phyloP scores from a whole-genome alignment of 2,888 invertebrate species.

The Plagodis pulveraria region DNA sequence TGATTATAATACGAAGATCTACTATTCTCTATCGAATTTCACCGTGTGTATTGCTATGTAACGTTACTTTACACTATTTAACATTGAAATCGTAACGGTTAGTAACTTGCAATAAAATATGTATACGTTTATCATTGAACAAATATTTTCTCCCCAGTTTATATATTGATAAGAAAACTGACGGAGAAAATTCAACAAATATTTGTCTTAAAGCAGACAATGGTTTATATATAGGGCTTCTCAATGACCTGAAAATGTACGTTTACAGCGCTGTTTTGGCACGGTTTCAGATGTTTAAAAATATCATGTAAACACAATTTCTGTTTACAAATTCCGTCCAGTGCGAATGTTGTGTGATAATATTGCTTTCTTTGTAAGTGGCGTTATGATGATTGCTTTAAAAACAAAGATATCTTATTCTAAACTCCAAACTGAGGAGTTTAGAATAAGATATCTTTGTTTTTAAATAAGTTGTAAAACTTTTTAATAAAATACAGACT shows the following conservation, averaged over 20 bases:
- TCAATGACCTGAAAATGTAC: conserved; percentile 42
- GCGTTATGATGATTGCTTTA: conserved; percentile 7
- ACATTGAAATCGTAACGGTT: conserved; percentile 5
- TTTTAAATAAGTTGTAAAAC: background rate
- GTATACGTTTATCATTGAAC: conserved; percentile 9
- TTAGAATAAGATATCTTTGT: background rate
- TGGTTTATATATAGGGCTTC: conserved; percentile 35
- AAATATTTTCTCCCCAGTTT: conserved; percentile 20
- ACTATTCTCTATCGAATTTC: no score
- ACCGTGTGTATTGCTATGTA: no score
- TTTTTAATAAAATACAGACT: no score
- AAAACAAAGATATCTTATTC: no score
- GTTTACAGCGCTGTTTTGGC: conserved; percentile 38
- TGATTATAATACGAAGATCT: no score
- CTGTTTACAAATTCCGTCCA: conserved; percentile 30
- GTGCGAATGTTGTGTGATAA: conserved; percentile 1
- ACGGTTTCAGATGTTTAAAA: conserved; percentile 39
- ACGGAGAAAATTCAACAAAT: conserved; percentile 17
- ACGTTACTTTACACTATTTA: background rate
- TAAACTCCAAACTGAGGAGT: no score
- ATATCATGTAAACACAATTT: conserved; percentile 47
- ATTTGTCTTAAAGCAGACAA: conserved; percentile 21
- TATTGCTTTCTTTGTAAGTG: conserved; percentile 3
- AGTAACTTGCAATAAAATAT: conserved; percentile 6
- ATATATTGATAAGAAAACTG: conserved; percentile 19